Evolutionary conservation across 2,888 invertebrate species (phyloP).

Genomic region (Drosophila antonietae): DNA sequence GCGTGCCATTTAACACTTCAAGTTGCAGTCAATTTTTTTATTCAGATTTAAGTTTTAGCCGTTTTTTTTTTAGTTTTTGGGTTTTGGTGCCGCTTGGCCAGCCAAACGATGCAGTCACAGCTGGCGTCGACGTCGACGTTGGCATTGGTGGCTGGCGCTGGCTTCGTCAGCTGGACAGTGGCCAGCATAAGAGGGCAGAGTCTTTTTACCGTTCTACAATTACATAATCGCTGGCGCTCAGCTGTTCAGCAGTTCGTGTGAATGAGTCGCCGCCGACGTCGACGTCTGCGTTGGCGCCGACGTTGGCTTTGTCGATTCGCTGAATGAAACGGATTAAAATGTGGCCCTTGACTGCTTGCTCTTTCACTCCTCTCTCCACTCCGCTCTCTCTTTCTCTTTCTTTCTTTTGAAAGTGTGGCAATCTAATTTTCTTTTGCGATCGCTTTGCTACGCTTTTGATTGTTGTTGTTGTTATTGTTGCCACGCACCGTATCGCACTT

Average conservation of each 20-base stretch:
- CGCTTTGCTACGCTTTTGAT: slow-evolving; percentile 21
- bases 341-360: slow-evolving; percentile 24
- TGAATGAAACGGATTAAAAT: slow-evolving; percentile 48
- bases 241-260: slow-evolving; percentile 37
- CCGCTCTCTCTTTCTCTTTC: slow-evolving; percentile 7
- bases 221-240: slow-evolving; percentile 51
- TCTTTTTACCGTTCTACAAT: slow-evolving; percentile 52
- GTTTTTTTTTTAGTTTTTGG: slow-evolving; percentile 22
- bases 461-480: slow-evolving; percentile 29
- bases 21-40: slow-evolving; percentile 37
- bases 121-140: neutral
- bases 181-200: slow-evolving; percentile 11
- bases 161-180: slow-evolving; percentile 36
- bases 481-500: slow-evolving; percentile 67
- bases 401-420: slow-evolving; percentile 71
- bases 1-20: slow-evolving; percentile 59
- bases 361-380: neutral
- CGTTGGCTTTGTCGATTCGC: slow-evolving; percentile 16
- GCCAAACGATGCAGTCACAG: slow-evolving; percentile 53
- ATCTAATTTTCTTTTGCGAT: slow-evolving; percentile 62
- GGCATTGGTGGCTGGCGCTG: neutral
- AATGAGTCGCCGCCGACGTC: slow-evolving; percentile 31
- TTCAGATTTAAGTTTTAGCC: neutral
- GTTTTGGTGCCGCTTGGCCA: slow-evolving; percentile 59
- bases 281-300: neutral